Base-by-base conservation (phyloP, 2,888 invertebrate genomes). In the Aleiodes leptofemur region DNA sequence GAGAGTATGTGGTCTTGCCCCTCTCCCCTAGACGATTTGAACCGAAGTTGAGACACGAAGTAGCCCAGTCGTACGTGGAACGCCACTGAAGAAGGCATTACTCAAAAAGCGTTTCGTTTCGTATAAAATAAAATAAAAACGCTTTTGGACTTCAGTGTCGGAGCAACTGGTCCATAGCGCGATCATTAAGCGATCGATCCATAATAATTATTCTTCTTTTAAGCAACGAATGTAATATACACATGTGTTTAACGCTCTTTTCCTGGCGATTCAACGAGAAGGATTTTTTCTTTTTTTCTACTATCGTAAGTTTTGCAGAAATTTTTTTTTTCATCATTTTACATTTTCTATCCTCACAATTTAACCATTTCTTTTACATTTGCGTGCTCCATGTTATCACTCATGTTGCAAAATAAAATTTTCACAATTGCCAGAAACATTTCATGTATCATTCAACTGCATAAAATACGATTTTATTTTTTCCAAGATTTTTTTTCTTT, bases 81-180 rank as follows among this genome's bases (percentile, higher is more conserved):
- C 79, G 71, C 71, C 34, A 48, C 71, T 73, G 73, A 73, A 23
- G 23, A 34, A 71, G 76, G 9, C 55, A 72, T 73, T 48, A 11
- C 50, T 68, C 5, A 68, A 50, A 68, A 72, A 56, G 55, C 16
- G 43, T 43, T 43, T 43, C 43, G 8, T 43, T 9, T 43, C 9
- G 43, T 48, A 51, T 34, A 61, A 50, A 69, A 68, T 77, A 53
- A 50, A 23, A 23, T 23, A 23, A n/a, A 34, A 76, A 78, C 79
- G 83, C 82, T 82, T 53, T 50, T 84, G 86, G 86, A 85, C 83
- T 86, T 86, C 86, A 86, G 87, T 83, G 83, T 88, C 87, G 87
- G 87, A 88, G 88, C 86, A 84, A 87, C 86, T 87, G 86, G 87
- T 87, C 88, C 88, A 83, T 78, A 80, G 81, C 78, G 79, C 43